Evolutionary conservation across 2,797 vertebrate genomes (phyloP).

Genomic region (Sylvia borin): DNA sequence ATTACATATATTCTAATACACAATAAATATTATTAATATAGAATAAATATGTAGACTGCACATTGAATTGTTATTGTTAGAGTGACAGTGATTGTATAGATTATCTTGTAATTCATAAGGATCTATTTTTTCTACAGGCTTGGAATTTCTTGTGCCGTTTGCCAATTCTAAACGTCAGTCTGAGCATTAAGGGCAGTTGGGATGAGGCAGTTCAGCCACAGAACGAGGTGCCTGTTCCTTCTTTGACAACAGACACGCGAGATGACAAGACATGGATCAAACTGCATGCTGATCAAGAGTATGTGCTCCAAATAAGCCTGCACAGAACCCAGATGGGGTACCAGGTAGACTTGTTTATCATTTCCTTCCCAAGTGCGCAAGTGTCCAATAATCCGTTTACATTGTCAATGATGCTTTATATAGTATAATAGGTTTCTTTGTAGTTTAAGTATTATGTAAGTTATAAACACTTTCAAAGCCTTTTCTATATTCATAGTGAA

Average conservation of each 20-base stretch:
- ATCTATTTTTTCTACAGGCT: constrained; percentile 75
- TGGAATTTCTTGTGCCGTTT: constrained; percentile 92
- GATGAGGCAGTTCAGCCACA: constrained; percentile 78
- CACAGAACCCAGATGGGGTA: constrained; percentile 82
- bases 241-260: constrained; percentile 69
- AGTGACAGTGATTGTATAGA: not conserved
- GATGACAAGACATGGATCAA: constrained; percentile 86
- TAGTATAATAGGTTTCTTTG: not conserved
- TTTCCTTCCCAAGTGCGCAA: constrained; percentile 52
- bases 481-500: not conserved
- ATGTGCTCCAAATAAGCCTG: constrained; percentile 92
- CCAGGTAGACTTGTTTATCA: constrained; percentile 80
- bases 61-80: not conserved
- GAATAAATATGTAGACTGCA: not conserved
- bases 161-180: constrained; percentile 85
- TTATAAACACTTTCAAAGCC: constrained; percentile 27
- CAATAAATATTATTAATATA: not conserved
- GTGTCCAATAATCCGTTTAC: not conserved
- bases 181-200: constrained; percentile 93
- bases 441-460: constrained; percentile 9
- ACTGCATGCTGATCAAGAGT: constrained; percentile 93
- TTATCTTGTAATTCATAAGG: not conserved
- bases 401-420: not conserved
- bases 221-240: constrained; percentile 79
- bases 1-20: not conserved